Percentiles rank a stretch among this genome's conserved stretches.
These are phyloP conservation scores for Notospermus geniculatus DNA, from an alignment of 1,140 invertebrate genomes.

Conservation along the genomic window DNA sequence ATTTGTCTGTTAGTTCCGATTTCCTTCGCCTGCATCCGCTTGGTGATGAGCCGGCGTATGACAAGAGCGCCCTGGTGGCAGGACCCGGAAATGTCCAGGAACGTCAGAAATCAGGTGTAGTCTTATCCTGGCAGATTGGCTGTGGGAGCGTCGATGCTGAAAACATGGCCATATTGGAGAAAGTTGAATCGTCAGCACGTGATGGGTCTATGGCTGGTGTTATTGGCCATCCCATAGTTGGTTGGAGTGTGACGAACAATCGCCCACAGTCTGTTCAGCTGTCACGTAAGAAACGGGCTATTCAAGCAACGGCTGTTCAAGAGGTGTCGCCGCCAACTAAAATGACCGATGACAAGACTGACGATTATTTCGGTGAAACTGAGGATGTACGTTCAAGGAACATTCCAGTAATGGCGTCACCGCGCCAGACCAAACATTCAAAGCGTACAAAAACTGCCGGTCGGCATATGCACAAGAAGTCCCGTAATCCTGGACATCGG, in stretches of 20 bases:
- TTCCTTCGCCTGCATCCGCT: slow-evolving; percentile 58
- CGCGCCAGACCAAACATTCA: background rate
- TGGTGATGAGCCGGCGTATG: slow-evolving; percentile 43
- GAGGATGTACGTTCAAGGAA: too few relatives aligned
- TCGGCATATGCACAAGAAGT: slow-evolving; percentile 13
- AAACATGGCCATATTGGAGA: slow-evolving; percentile 60
- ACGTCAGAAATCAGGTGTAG: slow-evolving; percentile 56
- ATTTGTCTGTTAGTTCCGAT: slow-evolving; percentile 41
- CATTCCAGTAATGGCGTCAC: background rate
- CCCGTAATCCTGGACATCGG: slow-evolving; percentile 26
- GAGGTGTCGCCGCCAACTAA: slow-evolving; percentile 31
- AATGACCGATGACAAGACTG: slow-evolving; percentile 21
- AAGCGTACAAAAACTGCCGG: slow-evolving; percentile 5
- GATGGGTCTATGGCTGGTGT: slow-evolving; percentile 66
- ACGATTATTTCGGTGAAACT: background rate
- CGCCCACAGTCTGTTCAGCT: slow-evolving; percentile 46
- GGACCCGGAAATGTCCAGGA: slow-evolving; percentile 63
- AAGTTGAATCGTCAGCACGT: slow-evolving; percentile 62
- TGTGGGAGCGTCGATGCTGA: slow-evolving; percentile 66
- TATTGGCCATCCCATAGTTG: slow-evolving; percentile 64
- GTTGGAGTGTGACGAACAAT: slow-evolving; percentile 64
- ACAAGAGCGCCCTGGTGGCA: slow-evolving; percentile 59
- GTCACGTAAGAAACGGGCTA: slow-evolving; percentile 29
- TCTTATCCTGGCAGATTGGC: slow-evolving; percentile 66
- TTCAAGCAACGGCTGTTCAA: slow-evolving; percentile 24